These are phyloP conservation scores for Tetanocera ferruginea DNA, from an alignment of 2,888 invertebrate species.

Conservation along the genomic window DNA sequence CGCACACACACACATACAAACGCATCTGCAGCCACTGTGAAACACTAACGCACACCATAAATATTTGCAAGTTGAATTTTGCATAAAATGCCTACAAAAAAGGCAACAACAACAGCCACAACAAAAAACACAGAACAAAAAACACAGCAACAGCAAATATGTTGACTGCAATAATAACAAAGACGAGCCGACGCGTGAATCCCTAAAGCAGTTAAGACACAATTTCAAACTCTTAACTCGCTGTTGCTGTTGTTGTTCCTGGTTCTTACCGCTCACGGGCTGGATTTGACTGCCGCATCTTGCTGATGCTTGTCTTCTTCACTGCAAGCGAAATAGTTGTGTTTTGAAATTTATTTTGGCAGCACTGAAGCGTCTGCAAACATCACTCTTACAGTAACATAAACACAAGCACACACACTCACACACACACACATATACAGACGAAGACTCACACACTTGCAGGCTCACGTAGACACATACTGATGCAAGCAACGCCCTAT, in stretches of 20 bases:
- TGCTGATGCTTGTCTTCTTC: not conserved
- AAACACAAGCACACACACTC: not conserved
- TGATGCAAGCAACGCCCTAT: not conserved
- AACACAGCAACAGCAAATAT: not conserved
- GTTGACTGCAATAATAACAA: not conserved
- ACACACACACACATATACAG: not conserved
- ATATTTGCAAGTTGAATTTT: slow-evolving; percentile 16
- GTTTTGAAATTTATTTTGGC: slow-evolving; percentile 9
- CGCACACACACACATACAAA: not conserved
- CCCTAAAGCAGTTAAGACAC: slow-evolving; percentile 15
- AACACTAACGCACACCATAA: slow-evolving; percentile 13
- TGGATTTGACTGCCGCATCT: not conserved
- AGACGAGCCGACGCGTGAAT: slow-evolving; percentile 7
- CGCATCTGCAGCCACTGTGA: not conserved
- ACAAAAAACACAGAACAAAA: not conserved
- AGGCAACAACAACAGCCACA: not conserved
- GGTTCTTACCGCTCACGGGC: not conserved
- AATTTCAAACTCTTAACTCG: not conserved
- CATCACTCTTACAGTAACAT: slow-evolving; percentile 9
- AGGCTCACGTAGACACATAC: not conserved
- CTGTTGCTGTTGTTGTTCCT: not conserved
- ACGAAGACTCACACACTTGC: not conserved
- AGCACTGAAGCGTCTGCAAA: slow-evolving; percentile 13
- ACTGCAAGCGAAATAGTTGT: slow-evolving; percentile 2
- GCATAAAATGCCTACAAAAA: slow-evolving; percentile 21